These are phyloP conservation scores for Propithecus perrieri DNA, from an alignment of 2,797 vertebrate species.

Conservation along the genomic window DNA sequence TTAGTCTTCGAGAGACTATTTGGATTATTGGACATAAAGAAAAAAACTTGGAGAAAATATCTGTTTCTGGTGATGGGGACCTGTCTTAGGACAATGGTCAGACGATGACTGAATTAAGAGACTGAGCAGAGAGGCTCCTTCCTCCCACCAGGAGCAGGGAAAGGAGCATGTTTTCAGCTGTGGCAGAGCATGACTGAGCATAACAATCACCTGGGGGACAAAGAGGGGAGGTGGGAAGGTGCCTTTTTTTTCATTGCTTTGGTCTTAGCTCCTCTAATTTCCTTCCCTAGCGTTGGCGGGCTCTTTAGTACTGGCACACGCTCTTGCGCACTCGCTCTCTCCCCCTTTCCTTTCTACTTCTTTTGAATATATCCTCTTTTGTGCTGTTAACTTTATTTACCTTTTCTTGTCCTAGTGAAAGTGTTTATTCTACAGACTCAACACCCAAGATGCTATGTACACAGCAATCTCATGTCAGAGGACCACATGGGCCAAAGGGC, in stretches of 20 bases:
- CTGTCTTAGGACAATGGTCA: neutral
- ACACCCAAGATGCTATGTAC: neutral
- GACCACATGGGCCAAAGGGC: too few species aligned
- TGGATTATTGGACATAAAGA: neutral
- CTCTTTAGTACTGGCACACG: neutral
- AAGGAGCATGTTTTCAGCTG: neutral
- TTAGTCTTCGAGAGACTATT: neutral
- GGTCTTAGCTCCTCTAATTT: neutral
- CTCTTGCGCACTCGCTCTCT: neutral
- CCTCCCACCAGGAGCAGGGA: neutral
- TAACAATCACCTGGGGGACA: neutral
- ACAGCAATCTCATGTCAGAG: neutral
- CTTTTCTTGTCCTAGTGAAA: neutral
- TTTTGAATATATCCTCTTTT: neutral
- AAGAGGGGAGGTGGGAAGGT: neutral
- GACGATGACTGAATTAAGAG: neutral
- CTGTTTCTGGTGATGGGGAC: neutral
- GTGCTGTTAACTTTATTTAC: neutral
- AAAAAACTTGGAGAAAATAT: neutral
- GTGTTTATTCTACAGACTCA: neutral
- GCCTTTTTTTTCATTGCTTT: neutral
- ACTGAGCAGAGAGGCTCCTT: neutral
- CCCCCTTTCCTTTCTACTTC: neutral
- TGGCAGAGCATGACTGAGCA: neutral
- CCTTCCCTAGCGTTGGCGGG: neutral